phyloP scores from a whole-genome alignment of 2,888 invertebrate species.

The Gymnosoma rotundatum region DNA sequence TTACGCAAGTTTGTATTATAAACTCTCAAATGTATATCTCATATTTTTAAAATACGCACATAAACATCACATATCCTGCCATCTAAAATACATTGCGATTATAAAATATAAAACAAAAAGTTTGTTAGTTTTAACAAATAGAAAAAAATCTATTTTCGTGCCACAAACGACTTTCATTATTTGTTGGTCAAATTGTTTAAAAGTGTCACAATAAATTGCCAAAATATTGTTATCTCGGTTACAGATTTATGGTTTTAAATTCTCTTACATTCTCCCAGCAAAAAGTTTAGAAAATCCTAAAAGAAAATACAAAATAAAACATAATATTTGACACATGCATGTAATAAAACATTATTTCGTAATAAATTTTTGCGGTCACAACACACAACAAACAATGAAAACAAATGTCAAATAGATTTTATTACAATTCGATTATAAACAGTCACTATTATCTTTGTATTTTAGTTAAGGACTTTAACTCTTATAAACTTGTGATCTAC shows the following conservation, averaged over 20 bases:
- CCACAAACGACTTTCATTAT: conserved; percentile 39
- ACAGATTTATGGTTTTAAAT: conserved; percentile 64
- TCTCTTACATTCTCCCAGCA: conserved; percentile 20
- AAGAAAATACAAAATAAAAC: conserved; percentile 41
- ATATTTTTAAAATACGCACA: conserved; percentile 1
- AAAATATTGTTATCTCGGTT: conserved; percentile 63
- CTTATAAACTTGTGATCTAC: conserved; percentile 42
- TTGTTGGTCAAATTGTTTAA: conserved; percentile 69
- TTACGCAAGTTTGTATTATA: conserved; percentile 49
- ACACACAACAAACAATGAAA: not conserved
- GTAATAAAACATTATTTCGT: conserved; percentile 64
- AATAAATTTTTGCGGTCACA: conserved; percentile 47
- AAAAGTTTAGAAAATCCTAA: conserved; percentile 1
- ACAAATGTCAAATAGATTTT: conserved; percentile 24
- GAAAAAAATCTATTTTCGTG: not conserved
- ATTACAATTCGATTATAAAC: conserved; percentile 51
- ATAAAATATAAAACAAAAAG: conserved; percentile 32
- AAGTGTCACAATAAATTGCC: conserved; percentile 72
- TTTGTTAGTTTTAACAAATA: conserved; percentile 5
- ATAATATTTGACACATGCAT: conserved; percentile 60
- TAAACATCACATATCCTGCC: conserved; percentile 5
- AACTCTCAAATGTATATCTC: conserved; percentile 36
- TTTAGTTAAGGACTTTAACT: conserved; percentile 35
- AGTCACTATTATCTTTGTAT: conserved; percentile 22
- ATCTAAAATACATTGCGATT: conserved; percentile 6